Conservation (phyloP, 2,888 invertebrate species). For the Camponotus fellah region DNA sequence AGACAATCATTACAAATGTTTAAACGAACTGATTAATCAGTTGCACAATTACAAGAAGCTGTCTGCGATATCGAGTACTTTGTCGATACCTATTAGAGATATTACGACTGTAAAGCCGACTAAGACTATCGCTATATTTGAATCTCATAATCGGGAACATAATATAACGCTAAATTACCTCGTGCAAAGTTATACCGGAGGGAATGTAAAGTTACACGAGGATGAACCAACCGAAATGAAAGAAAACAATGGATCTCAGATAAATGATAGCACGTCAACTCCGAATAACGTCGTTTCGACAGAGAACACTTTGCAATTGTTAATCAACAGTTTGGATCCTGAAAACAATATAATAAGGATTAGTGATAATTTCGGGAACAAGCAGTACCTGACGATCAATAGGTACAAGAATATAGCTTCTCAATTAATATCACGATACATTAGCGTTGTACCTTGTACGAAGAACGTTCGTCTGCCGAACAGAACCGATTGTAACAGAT, state of each 20-base stretch:
- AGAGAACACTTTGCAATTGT: constrained; percentile 28
- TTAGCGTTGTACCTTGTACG: constrained; percentile 85
- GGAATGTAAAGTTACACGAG: constrained; percentile 59
- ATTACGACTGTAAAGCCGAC: neutral
- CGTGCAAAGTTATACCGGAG: constrained; percentile 72
- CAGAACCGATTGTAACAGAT: constrained; percentile 86
- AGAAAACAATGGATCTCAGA: constrained; percentile 16
- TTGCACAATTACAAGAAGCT: constrained; percentile 62
- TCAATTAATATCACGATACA: constrained; percentile 64
- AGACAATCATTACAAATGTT: constrained; percentile 47
- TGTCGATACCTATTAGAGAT: constrained; percentile 7
- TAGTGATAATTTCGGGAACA: constrained; percentile 73
- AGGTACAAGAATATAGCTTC: constrained; percentile 73
- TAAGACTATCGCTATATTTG: constrained; percentile 14
- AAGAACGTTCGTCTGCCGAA: constrained; percentile 86
- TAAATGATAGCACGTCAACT: constrained; percentile 29
- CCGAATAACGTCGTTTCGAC: neutral
- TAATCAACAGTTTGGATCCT: constrained; percentile 56
- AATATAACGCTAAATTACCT: constrained; percentile 68
- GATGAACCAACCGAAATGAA: constrained; percentile 45
- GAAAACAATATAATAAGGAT: constrained; percentile 74
- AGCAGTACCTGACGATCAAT: constrained; percentile 76
- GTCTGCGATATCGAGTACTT: constrained; percentile 43
- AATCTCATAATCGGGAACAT: constrained; percentile 8
- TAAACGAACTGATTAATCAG: constrained; percentile 62